Conservation (phyloP, 2,797 vertebrate genomes). For the Poliocrania exsul region DNA sequence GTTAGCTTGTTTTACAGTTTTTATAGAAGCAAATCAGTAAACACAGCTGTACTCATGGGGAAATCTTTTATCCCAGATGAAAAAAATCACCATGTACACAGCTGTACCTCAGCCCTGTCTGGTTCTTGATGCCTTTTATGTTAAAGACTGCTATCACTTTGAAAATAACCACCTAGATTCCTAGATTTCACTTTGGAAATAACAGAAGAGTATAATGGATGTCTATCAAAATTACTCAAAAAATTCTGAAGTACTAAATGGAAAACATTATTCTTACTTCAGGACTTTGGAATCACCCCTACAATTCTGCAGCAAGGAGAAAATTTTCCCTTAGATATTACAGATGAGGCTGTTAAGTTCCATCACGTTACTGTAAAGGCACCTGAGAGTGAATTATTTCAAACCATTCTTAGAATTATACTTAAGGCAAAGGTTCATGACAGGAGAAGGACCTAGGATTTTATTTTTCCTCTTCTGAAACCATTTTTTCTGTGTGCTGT, state of each 20-base stretch:
- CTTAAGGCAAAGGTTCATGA: not conserved
- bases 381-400: not conserved
- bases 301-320: not conserved
- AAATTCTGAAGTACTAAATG: not conserved
- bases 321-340: conserved; percentile 13
- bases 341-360: not conserved
- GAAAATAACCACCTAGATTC: conserved; percentile 3
- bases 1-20: conserved; percentile 19
- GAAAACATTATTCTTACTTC: conserved; percentile 25
- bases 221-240: not conserved
- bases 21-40: conserved; percentile 1
- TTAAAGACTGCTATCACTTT: not conserved
- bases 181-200: not conserved
- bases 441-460: not conserved
- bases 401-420: not conserved
- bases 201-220: not conserved
- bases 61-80: conserved; percentile 14
- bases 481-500: not conserved
- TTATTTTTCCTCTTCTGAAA: not conserved
- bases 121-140: not conserved
- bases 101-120: not conserved
- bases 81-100: not conserved
- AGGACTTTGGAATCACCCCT: not conserved
- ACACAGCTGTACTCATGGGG: not conserved
- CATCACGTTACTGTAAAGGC: not conserved